Evolutionary conservation across 2,888 invertebrate genomes (phyloP).

Genomic region (Lithophane socia): DNA sequence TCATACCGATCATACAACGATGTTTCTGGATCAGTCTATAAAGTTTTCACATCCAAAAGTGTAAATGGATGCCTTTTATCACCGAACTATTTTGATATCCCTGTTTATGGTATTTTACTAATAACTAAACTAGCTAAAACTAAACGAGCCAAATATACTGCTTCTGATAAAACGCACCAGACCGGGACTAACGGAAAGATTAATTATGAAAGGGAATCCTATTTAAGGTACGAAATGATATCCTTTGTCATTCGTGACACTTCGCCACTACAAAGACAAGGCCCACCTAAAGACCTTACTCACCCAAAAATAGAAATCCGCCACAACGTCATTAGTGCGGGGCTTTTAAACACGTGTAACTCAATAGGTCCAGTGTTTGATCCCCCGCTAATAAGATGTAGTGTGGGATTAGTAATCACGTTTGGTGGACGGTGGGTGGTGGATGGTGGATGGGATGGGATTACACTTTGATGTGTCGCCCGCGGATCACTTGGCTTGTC

Average conservation of each 20-base stretch:
- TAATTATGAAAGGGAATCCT: constrained; percentile 29
- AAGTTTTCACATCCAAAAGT: neutral
- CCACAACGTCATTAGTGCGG: constrained; percentile 30
- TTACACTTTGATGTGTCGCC: constrained; percentile 49
- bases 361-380: constrained; percentile 51
- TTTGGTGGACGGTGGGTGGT: constrained; percentile 22
- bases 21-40: neutral
- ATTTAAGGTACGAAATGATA: constrained; percentile 33
- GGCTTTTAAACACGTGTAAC: constrained; percentile 52
- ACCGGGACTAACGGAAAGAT: constrained; percentile 27
- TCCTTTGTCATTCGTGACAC: constrained; percentile 37
- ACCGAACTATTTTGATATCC: neutral
- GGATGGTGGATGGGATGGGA: neutral
- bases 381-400: constrained; percentile 57
- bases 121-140: constrained; percentile 5
- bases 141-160: constrained; percentile 10
- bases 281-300: constrained; percentile 19
- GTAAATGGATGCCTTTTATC: neutral
- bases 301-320: constrained; percentile 14
- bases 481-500: constrained; percentile 20
- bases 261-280: constrained; percentile 15
- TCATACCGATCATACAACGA: neutral
- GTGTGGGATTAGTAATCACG: constrained; percentile 47
- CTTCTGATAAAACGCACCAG: constrained; percentile 16
- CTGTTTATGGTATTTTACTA: neutral